Base-by-base conservation (phyloP, 2,797 vertebrate species). In the Diceros bicornis region DNA sequence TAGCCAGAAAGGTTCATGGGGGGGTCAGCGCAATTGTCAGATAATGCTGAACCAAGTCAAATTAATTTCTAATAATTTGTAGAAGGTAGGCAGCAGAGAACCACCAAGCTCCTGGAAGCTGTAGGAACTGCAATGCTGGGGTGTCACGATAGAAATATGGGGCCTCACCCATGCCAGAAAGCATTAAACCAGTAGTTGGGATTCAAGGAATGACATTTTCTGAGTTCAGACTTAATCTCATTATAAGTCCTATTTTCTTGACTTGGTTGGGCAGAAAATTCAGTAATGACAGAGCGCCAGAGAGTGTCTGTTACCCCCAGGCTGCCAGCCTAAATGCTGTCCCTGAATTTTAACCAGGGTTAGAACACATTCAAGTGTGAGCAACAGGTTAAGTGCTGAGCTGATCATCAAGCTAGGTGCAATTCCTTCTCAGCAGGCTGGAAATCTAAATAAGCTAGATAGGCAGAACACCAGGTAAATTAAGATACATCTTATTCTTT, bases 41-140 rank as follows among this genome's bases (percentile, higher is more conserved):
- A 97, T 98, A 98, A 98, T 98, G 97, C 84, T 97, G 98, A 98
- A 98, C 92, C 81, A 96, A 98, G 96, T 98, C 98, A 98, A 98
- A 98, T 98, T 98, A 98, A 93, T 98, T 98, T 95, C 97, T 96
- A 97, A 95, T 93, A 71, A 98, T 96, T 97, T 97, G 85, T 96
- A 78, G 85, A 97, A 96, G 10, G 72, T 95, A 92, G 79, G 98
- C 88, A 94, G 95, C 62, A 44, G 90, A 94, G 75, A 97, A 98
- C 93, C 94, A 97, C 93, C 52, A 96, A 82, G 93, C 61, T 96
- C 97, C 92, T 97, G 84, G 69, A 97, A 98, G 52, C 61, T 95
- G 61, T 92, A 96, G 64, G 61, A 93, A 91, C 52, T 61, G 29
- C n/a, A 96, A 94, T 96, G 87, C 92, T 98, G 89, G 92, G 82